Evolutionary conservation across 2,888 invertebrate species (phyloP), one percentile per base, ranked within the genome.

Genomic region (Acanthosepion pharaonis): DNA sequence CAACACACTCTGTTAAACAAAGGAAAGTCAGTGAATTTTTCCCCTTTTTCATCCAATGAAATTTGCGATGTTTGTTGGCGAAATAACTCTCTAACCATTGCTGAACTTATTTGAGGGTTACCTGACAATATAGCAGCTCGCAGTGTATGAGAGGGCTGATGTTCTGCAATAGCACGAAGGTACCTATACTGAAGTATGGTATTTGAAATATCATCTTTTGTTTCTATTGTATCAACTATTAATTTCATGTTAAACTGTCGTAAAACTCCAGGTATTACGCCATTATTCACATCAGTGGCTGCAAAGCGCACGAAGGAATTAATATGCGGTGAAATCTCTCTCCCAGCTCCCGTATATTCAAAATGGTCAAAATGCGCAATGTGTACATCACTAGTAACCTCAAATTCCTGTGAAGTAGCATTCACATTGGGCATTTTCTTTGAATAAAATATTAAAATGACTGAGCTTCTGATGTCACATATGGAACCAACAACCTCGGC

Each of bases 261-360:
- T 78, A 95, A 64, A 23, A 95, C 78, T 33, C 94, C 92, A 48
- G 95, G 94, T 92, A 94, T 95, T 28, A 94, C 11, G 28, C 95
- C 95, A 42, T 55, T 53, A 93, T 95, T 95, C 6, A 96, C 94
- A 93, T 96, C 96, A 49, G 95, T 95, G 4, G 95, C 94, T 94
- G 95, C 95, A 95, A 95, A 96, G 55, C 93, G 94, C 5, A 95
- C 95, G 94, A 96, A 95, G 18, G 95, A 94, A 94, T 96, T 95
- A 20, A 95, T 94, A 94, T 95, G 95, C 15, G 95, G 95, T 91
- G 95, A 95, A 91, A 95, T 95, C 48, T 95, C 94, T 51, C 95
- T 94, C n/a, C 95, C 94, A 33, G 95, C 94, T 53, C 95, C 95
- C 78, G 95, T 94, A 28, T 93, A 95, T 55, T 95, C 94, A 11